These are phyloP conservation scores for Rhingia rostrata DNA, from an alignment of 2,888 invertebrate species.

Conservation along the genomic window DNA sequence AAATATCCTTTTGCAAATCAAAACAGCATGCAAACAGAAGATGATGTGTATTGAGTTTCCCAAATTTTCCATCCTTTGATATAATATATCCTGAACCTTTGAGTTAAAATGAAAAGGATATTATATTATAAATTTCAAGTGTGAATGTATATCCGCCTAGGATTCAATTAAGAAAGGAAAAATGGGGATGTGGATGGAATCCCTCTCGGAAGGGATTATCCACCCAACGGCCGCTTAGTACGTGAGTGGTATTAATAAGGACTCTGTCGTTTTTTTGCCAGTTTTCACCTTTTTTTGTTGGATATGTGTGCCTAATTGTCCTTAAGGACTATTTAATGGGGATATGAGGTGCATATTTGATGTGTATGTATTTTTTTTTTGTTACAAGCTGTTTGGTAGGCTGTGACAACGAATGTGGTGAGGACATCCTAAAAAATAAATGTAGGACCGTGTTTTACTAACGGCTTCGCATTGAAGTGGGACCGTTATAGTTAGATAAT, in stretches of 20 bases:
- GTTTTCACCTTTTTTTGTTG: slow-evolving; percentile 45
- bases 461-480: too few species aligned
- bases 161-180: slow-evolving; percentile 32
- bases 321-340: slow-evolving; percentile 52
- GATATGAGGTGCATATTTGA: slow-evolving; percentile 38
- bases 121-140: slow-evolving; percentile 23
- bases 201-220: slow-evolving; percentile 27
- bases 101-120: slow-evolving; percentile 18
- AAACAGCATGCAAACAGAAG: not conserved
- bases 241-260: slow-evolving; percentile 30
- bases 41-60: not conserved
- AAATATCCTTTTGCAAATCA: not conserved
- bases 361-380: not conserved
- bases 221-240: not conserved
- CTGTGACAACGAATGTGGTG: too few species aligned
- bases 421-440: too few species aligned
- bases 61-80: slow-evolving; percentile 20
- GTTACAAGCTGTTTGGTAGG: slow-evolving; percentile 21
- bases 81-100: not conserved
- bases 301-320: slow-evolving; percentile 40
- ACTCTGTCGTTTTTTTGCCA: not conserved
- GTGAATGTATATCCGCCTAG: not conserved
- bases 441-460: too few species aligned
- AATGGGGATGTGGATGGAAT: slow-evolving; percentile 33
- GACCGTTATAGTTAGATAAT: too few species aligned